phyloP scores from a whole-genome alignment of 2,797 vertebrate species.

The Clamator glandarius region DNA sequence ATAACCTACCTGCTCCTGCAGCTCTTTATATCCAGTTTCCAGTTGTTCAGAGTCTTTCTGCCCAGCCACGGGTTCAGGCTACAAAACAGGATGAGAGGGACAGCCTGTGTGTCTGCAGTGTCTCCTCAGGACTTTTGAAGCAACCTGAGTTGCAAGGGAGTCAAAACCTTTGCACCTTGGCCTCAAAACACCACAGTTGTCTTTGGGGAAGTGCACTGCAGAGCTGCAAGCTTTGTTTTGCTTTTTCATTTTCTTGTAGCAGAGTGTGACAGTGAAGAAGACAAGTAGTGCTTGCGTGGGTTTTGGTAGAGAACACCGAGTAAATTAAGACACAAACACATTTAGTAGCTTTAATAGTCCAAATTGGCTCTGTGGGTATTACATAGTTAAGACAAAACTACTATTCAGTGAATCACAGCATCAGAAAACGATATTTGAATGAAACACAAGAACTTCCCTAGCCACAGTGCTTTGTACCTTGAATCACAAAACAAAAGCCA shows the following conservation, averaged over 20 bases:
- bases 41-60: not conserved
- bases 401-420: not conserved
- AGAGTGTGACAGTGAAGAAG: not conserved
- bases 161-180: not conserved
- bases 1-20: not conserved
- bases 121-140: not conserved
- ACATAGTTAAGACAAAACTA: not conserved
- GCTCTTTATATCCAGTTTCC: not conserved
- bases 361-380: not conserved
- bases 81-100: not conserved
- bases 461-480: not conserved
- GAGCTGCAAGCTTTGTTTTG: not conserved
- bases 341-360: not conserved
- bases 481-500: not conserved
- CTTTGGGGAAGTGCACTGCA: not conserved
- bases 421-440: not conserved
- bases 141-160: not conserved
- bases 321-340: not conserved
- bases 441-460: not conserved
- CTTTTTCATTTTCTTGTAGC: not conserved
- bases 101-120: fast-evolving
- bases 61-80: fast-evolving
- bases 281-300: not conserved
- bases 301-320: not conserved
- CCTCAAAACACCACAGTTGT: not conserved